Conservation (phyloP, 2,113 vertebrate species). For the Varanus salvator region DNA sequence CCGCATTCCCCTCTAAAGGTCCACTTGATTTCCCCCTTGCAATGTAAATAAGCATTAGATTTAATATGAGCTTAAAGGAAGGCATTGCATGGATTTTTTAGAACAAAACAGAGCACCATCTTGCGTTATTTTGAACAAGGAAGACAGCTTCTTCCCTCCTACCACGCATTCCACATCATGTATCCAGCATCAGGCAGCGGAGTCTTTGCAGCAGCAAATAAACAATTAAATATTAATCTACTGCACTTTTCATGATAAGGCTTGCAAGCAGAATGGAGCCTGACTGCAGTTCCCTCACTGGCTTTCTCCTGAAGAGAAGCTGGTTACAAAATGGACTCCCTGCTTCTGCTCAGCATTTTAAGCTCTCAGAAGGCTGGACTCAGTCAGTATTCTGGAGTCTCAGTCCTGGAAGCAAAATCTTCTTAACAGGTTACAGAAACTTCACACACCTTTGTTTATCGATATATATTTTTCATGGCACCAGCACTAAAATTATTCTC, state of each 20-base stretch:
- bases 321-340: not conserved
- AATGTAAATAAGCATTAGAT: not conserved
- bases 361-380: not conserved
- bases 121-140: not conserved
- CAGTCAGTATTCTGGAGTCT: not conserved
- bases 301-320: not conserved
- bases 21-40: not conserved
- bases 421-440: not conserved
- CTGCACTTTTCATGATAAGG: not conserved
- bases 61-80: not conserved
- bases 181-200: fast-evolving
- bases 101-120: not conserved
- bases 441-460: slow-evolving; percentile 1
- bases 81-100: fast-evolving
- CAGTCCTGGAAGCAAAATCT: not conserved
- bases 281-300: not conserved
- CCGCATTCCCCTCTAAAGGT: not conserved
- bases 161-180: fast-evolving
- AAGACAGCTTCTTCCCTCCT: not conserved
- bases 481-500: not conserved
- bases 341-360: not conserved
- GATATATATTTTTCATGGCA: fast-evolving
- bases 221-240: not conserved
- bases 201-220: not conserved
- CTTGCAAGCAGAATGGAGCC: not conserved